A percentile compares a stretch with the other conserved stretches of the same genome.
Evolutionary conservation across 2,113 vertebrate species (phyloP).

Genomic region (Barbus barbus): DNA sequence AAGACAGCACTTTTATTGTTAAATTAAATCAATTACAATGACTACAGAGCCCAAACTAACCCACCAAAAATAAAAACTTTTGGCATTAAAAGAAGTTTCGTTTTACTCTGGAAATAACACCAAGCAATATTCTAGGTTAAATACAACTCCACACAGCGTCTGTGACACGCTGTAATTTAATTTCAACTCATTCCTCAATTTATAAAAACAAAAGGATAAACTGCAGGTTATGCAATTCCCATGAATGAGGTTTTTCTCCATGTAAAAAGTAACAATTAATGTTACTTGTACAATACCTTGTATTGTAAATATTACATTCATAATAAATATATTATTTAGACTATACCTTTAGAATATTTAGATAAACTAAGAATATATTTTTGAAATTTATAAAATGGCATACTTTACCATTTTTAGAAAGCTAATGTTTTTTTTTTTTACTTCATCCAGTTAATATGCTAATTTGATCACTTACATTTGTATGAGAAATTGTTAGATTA

Average conservation of each 20-base stretch:
- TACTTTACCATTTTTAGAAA: not conserved
- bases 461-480: too few species aligned
- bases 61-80: not conserved
- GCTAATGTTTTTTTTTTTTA: not conserved
- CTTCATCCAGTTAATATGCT: not conserved
- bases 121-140: not conserved
- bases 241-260: too few species aligned
- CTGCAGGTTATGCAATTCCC: not conserved
- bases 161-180: not conserved
- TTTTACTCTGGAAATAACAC: not conserved
- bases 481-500: not conserved
- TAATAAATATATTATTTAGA: too few species aligned
- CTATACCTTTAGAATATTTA: not conserved
- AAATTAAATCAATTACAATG: slow-evolving; percentile 47
- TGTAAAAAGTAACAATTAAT: too few species aligned
- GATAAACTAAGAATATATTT: not conserved
- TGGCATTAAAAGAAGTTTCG: not conserved
- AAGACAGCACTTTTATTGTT: slow-evolving; percentile 13
- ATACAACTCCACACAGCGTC: not conserved
- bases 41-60: not conserved
- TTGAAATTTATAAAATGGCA: too few species aligned
- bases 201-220: not conserved
- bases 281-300: too few species aligned
- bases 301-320: too few species aligned
- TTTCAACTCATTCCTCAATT: not conserved